phyloP scores from a whole-genome alignment of 2,888 invertebrate species.

The Apamea sordens region DNA sequence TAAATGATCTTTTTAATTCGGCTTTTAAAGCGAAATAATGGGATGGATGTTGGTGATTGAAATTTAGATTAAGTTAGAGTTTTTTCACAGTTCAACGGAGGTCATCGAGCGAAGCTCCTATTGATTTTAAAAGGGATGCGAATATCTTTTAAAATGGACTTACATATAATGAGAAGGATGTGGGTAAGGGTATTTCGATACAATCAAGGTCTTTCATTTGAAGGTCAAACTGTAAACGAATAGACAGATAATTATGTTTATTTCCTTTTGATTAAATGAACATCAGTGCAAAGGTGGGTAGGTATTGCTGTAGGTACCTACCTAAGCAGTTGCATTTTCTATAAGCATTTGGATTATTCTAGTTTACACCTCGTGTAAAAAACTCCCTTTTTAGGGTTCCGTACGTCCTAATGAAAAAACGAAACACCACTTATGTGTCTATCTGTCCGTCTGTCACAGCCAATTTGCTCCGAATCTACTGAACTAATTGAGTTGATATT shows the following conservation, averaged over 20 bases:
- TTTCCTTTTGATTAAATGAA: not conserved
- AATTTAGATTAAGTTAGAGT: constrained; percentile 10
- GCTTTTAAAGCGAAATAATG: constrained; percentile 21
- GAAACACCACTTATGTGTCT: too few relatives aligned
- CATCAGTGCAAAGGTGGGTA: not conserved
- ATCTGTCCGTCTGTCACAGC: too few relatives aligned
- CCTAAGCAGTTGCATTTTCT: not conserved
- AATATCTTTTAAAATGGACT: constrained; percentile 12
- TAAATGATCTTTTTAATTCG: constrained; percentile 24
- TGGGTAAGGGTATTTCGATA: constrained; percentile 5
- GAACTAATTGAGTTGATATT: too few relatives aligned
- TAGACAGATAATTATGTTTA: not conserved
- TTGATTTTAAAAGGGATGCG: constrained; percentile 10
- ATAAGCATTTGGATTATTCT: not conserved
- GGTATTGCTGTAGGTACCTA: not conserved
- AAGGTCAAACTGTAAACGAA: constrained; percentile 12
- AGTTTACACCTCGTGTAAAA: too few relatives aligned
- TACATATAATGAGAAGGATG: not conserved
- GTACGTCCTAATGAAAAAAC: not conserved
- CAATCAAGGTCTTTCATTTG: constrained; percentile 6
- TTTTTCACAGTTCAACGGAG: constrained; percentile 8
- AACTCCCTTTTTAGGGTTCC: not conserved
- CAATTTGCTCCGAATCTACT: too few relatives aligned
- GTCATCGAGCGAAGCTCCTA: not conserved
- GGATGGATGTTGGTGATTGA: constrained; percentile 28